These are phyloP conservation scores for Paracyclopina nana DNA, from an alignment of 1,140 invertebrate genomes.

Conservation along the genomic window DNA sequence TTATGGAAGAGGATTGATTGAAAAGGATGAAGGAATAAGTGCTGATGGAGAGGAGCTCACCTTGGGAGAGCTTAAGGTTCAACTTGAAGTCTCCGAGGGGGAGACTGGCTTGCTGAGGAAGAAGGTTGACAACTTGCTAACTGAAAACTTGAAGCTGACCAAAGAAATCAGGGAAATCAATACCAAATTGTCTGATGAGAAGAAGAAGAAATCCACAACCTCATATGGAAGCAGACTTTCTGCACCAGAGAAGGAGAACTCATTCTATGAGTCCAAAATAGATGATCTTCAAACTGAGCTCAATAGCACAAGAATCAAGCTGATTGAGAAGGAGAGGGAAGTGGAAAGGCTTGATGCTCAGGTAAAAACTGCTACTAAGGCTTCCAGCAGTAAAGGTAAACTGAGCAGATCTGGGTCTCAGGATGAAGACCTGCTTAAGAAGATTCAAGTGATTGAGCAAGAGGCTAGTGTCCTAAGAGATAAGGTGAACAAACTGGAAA, in stretches of 20 bases:
- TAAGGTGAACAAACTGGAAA: constrained; percentile 38
- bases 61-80: constrained; percentile 47
- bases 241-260: neutral
- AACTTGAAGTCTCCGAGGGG: constrained; percentile 68
- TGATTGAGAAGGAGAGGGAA: constrained; percentile 61
- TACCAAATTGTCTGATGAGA: constrained; percentile 28
- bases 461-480: constrained; percentile 25
- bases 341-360: constrained; percentile 50
- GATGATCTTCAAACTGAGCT: constrained; percentile 34
- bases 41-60: constrained; percentile 42
- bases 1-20: constrained; percentile 27
- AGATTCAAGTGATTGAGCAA: constrained; percentile 21
- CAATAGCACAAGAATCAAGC: constrained; percentile 44
- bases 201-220: neutral
- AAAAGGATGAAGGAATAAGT: constrained; percentile 48
- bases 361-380: constrained; percentile 32
- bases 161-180: constrained; percentile 53
- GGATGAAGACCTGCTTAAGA: constrained; percentile 14
- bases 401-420: neutral
- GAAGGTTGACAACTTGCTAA: constrained; percentile 63
- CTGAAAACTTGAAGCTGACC: constrained; percentile 48
- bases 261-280: neutral
- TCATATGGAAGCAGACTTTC: neutral
- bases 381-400: too few species aligned
- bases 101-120: constrained; percentile 55